Conservation (phyloP, 2,888 invertebrate genomes). For the Pristionchus japonicus region DNA sequence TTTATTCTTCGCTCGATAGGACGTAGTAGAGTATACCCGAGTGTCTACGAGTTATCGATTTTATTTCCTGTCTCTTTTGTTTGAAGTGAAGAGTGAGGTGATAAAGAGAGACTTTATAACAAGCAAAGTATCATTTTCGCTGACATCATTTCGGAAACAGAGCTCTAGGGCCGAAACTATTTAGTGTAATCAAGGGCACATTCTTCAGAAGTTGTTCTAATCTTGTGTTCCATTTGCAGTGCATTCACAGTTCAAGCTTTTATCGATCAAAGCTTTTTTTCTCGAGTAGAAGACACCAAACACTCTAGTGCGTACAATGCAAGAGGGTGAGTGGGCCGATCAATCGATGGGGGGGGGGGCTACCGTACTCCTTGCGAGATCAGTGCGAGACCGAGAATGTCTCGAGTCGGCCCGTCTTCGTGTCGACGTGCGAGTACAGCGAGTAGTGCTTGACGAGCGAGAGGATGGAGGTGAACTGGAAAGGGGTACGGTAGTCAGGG, state of each 20-base stretch:
- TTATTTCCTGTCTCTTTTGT: background rate
- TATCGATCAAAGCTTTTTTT: background rate
- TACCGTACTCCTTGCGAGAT: background rate
- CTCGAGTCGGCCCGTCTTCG: background rate
- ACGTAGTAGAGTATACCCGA: conserved; percentile 11
- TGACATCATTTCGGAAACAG: no score
- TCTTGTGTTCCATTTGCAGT: no score
- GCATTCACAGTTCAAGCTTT: conserved; percentile 4
- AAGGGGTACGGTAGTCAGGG: background rate
- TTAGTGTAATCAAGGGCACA: no score
- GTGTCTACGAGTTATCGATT: background rate
- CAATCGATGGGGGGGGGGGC: conserved; percentile 12
- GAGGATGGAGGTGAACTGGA: conserved; percentile 17
- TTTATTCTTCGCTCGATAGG: background rate
- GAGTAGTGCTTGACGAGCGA: conserved; percentile 20
- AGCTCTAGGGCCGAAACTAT: no score
- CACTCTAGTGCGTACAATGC: background rate
- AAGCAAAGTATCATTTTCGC: no score
- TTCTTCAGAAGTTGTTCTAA: no score
- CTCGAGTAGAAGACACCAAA: background rate
- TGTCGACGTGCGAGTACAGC: conserved; percentile 10
- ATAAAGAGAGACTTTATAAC: background rate
- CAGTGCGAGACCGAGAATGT: conserved; percentile 4
- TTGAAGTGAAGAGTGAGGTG: background rate
- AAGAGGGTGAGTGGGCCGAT: background rate